Base-by-base conservation (phyloP, 2,888 invertebrate genomes). In the Nomada ferruginata region DNA sequence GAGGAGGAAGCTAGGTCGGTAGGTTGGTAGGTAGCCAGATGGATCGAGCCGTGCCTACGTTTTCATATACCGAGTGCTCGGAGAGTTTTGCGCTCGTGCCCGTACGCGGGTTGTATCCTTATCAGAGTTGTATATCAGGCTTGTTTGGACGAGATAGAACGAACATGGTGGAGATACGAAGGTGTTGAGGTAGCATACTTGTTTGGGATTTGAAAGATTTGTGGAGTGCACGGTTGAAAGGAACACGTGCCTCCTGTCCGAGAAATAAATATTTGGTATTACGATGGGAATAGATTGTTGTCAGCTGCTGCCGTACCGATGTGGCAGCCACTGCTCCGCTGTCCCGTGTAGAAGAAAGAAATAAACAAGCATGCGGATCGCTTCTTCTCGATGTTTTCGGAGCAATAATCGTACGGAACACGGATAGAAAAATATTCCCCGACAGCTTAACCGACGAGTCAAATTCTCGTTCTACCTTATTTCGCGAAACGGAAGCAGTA, bases 1-100 rank as follows among this genome's bases (percentile, higher is more conserved):
- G 87, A 90, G 90, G 89, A 91, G 91, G 91, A 91, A 92, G 91
- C 89, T 91, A 89, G 91, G 91, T 91, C 90, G 90, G 88, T 91
- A 88, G 91, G 92, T 91, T 91, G 91, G 89, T 89, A 87, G 90
- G 86, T 90, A 83, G 83, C 83, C 84, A 82, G 85, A 87, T 87
- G 85, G 77, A 82, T 82, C 79, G 60, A 74, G 71, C 53, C 36
- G 50, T 71, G 76, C 60, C 77, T 61, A 29, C 57, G 52, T 29
- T 50, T 59, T 53, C 26, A 42, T 52, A 23, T 76, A 84, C 74
- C 63, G 59, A n/a, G 59, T 86, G 73, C 29, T 3, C 64, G 2
- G 23, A 1, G 20, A 78, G 57, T 61, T 78, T 66, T 10, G 26
- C 50, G 11, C 15, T 10, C 57, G 57, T 50, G 10, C 9, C 18